Evolutionary conservation across 2,113 vertebrate genomes (phyloP).

Genomic region (Triplophysa rosa): DNA sequence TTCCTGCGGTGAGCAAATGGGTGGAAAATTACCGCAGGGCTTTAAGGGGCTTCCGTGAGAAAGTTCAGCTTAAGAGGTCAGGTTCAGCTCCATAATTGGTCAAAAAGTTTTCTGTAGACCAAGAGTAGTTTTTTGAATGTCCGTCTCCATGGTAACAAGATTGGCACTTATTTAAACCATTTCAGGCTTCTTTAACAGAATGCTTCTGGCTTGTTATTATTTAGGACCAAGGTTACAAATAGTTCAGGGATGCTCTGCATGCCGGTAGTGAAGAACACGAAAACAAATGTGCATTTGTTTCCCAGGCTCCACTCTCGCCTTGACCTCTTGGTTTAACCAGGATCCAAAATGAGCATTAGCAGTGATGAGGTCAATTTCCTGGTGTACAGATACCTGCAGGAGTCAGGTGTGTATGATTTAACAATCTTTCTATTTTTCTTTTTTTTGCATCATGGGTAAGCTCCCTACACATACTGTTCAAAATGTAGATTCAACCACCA

Average conservation of each 20-base stretch:
- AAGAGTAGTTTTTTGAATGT: background rate
- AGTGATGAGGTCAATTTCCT: constrained; percentile 99
- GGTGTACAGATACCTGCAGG: constrained; percentile 99
- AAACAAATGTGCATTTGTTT: background rate
- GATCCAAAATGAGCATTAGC: constrained; percentile 99
- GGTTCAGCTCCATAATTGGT: background rate
- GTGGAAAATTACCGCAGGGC: constrained; percentile 62
- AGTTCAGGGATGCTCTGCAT: background rate
- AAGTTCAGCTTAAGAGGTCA: background rate
- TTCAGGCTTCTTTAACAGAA: background rate
- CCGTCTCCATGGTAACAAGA: background rate
- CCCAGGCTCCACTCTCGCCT: constrained; percentile 65
- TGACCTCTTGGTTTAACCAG: constrained; percentile 99
- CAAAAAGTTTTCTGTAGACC: background rate
- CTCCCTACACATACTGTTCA: too few relatives aligned
- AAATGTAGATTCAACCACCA: too few relatives aligned
- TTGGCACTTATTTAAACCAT: background rate
- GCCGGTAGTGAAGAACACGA: background rate
- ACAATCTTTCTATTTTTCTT: too few relatives aligned
- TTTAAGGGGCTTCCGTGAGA: background rate
- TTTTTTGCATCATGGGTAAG: too few relatives aligned
- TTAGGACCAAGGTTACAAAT: background rate
- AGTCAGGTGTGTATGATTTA: constrained; percentile 81
- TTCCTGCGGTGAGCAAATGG: constrained; percentile 69
- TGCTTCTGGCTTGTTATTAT: background rate